Conservation (phyloP, 2,888 invertebrate species). For the Cheilosia vulpina region DNA sequence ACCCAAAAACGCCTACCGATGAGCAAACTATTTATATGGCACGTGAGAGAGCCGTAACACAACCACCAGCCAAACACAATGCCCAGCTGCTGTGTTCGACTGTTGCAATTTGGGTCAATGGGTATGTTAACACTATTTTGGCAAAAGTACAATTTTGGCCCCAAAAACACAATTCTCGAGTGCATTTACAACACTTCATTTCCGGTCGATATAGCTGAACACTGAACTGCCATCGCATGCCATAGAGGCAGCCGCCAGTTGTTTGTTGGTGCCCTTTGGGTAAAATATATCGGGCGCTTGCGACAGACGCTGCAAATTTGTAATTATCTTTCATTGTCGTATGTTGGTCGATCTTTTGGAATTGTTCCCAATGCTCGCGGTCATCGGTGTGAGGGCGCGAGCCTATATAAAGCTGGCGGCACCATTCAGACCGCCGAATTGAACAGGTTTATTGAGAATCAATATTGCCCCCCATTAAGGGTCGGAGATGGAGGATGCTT, state of each 20-base stretch:
- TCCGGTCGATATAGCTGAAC: slow-evolving; percentile 65
- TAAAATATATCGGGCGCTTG: background rate
- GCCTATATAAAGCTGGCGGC: slow-evolving; percentile 24
- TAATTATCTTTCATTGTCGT: slow-evolving; percentile 61
- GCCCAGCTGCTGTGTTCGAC: slow-evolving; percentile 54
- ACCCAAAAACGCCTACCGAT: slow-evolving; percentile 37
- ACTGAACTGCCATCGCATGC: slow-evolving; percentile 16
- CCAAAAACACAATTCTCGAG: slow-evolving; percentile 62
- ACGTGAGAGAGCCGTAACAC: slow-evolving; percentile 10
- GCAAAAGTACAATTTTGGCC: slow-evolving; percentile 66
- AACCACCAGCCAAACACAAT: slow-evolving; percentile 38
- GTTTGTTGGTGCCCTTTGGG: slow-evolving; percentile 25
- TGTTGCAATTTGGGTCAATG: slow-evolving; percentile 73
- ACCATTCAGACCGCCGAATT: slow-evolving; percentile 59
- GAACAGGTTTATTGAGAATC: slow-evolving; percentile 69
- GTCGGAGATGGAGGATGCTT: background rate
- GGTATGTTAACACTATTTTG: slow-evolving; percentile 75
- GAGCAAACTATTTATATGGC: slow-evolving; percentile 8
- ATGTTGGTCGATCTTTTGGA: slow-evolving; percentile 58
- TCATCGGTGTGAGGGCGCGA: slow-evolving; percentile 21
- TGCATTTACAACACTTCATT: slow-evolving; percentile 72
- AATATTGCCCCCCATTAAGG: slow-evolving; percentile 10
- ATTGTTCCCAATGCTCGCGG: slow-evolving; percentile 48
- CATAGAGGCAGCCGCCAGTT: slow-evolving; percentile 11
- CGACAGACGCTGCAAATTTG: slow-evolving; percentile 33